Conservation (phyloP, 2,888 invertebrate species). For the Nomada hirtipes region DNA sequence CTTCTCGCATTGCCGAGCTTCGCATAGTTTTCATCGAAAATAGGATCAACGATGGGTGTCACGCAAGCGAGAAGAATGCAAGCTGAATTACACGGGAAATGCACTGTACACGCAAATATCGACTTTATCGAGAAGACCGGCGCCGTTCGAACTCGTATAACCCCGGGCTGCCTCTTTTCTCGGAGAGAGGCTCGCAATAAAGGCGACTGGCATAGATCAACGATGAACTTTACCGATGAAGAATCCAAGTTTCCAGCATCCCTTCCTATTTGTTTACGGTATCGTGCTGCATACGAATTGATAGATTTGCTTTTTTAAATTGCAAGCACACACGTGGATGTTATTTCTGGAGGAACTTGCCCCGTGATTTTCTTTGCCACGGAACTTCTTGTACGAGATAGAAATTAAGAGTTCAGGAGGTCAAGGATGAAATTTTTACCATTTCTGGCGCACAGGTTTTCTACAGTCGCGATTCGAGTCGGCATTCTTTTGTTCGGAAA, state of each 20-base stretch:
- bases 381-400: background rate
- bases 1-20: background rate
- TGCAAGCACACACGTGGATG: background rate
- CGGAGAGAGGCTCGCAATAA: slow-evolving; percentile 57
- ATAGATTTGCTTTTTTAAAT: slow-evolving; percentile 5
- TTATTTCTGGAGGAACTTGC: background rate
- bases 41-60: slow-evolving; percentile 12
- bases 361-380: background rate
- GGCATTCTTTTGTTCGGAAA: slow-evolving; percentile 10
- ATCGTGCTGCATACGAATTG: slow-evolving; percentile 18
- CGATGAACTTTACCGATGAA: slow-evolving; percentile 40
- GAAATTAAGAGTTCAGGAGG: background rate
- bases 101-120: slow-evolving; percentile 77
- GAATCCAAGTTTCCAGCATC: slow-evolving; percentile 30
- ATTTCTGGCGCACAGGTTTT: background rate
- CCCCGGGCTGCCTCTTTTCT: background rate
- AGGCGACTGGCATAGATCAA: slow-evolving; percentile 44
- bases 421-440: background rate
- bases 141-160: slow-evolving; percentile 26
- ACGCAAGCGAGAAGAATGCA: slow-evolving; percentile 26
- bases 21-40: slow-evolving; percentile 2
- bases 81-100: slow-evolving; percentile 75
- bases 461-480: background rate
- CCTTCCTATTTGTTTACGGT: slow-evolving; percentile 7
- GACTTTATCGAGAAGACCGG: slow-evolving; percentile 70